Evolutionary conservation across 1,140 invertebrate genomes (phyloP), one percentile per base, ranked within the genome.

Genomic region (Aphaenogaster ashmeadi): DNA sequence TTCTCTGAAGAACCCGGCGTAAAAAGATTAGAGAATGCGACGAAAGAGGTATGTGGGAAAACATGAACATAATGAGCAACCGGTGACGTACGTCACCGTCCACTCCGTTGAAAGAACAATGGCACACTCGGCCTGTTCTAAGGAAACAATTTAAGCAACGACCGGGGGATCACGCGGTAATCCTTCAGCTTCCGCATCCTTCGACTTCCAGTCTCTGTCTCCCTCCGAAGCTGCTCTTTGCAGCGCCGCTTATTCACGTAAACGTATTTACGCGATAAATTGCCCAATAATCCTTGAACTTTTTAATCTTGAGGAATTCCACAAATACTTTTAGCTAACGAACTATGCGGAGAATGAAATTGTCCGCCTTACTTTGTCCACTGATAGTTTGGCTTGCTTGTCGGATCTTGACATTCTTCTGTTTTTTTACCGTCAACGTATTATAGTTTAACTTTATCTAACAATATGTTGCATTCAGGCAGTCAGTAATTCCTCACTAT

Each of bases 81-180:
- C 77, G 84, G 60, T 86, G 74, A 90, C 78, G 72, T 88, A 89
- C 79, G 87, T 91, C 88, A 91, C 78, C 62, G 87, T 89, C 74
- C 81, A 84, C 66, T 83, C 72, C 79, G 71, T 78, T 90, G 74
- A 83, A 71, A 81, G 90, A 91, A 90, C 67, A 87, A 83, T 89
- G 72, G 79, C 54, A 62, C 83, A 66, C 77, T 64, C 74, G 58
- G 41, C 38, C 75, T 83, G 87, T 85, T 80, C 66, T 74, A 44
- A 72, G 79, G 77, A 87, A 89, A 92, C 89, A 64, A 91, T 91
- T 88, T 87, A 77, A 71, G 69, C 83, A 88, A 89, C 91, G 64
- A 78, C 41, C 13, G 69, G 13, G 62, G 27, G 64, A 78, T 56
- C 87, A 41, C 67, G 41, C 52, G 52, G 81, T 67, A 88, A 88